Conservation (phyloP, 2,888 invertebrate species). For the Phragmatobia fuliginosa region DNA sequence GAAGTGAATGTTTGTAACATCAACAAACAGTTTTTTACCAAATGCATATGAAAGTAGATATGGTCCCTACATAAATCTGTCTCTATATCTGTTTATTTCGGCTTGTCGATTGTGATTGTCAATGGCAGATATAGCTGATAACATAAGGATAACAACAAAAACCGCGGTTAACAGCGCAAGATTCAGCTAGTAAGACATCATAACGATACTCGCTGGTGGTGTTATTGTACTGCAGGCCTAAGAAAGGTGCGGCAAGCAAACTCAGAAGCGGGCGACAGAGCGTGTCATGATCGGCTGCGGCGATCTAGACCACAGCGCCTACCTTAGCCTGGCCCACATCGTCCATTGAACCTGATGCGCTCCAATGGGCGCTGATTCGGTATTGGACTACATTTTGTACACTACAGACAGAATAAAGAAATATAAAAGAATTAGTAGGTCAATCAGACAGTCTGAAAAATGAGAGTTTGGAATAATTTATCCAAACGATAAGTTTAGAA, state of each 20-base stretch:
- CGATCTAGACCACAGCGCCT: slow-evolving; percentile 60
- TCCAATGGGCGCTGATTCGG: slow-evolving; percentile 44
- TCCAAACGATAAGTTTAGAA: not conserved
- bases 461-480: not conserved
- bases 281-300: slow-evolving; percentile 69
- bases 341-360: slow-evolving; percentile 58
- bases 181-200: not conserved
- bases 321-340: slow-evolving; percentile 46
- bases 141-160: too few species aligned
- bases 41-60: too few species aligned
- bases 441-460: not conserved
- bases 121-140: too few species aligned
- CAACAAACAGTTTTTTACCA: too few species aligned
- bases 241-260: slow-evolving; percentile 49
- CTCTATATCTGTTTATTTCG: too few species aligned
- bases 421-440: not conserved
- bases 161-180: too few species aligned
- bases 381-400: slow-evolving; percentile 27
- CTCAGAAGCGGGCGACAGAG: slow-evolving; percentile 66
- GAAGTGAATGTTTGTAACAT: too few species aligned
- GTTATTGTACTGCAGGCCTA: slow-evolving; percentile 17
- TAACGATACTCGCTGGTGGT: not conserved
- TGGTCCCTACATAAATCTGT: too few species aligned
- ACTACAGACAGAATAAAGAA: not conserved
- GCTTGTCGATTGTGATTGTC: too few species aligned